Conservation (phyloP, 2,113 vertebrate species). For the Vireo altiloquus region DNA sequence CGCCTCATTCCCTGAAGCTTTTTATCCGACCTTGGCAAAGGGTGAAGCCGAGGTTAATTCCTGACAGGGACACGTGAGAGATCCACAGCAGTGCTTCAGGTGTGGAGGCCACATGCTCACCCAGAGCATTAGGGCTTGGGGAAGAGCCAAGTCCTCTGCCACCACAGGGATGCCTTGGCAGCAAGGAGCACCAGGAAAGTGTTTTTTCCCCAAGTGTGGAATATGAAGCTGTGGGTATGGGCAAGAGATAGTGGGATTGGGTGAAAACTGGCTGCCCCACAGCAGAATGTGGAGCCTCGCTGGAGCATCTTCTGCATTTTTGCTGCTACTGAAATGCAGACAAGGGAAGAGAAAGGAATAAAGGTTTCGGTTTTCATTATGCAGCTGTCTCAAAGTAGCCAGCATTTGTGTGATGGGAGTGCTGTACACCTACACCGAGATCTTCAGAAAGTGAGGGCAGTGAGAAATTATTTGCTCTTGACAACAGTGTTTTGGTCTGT, state of each 20-base stretch:
- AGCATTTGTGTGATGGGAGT: not conserved
- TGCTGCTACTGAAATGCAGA: not conserved
- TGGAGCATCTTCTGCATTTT: not conserved
- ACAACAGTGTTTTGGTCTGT: not conserved
- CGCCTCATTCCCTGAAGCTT: not conserved
- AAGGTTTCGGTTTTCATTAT: not conserved
- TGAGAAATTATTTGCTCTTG: not conserved
- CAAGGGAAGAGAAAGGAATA: not conserved
- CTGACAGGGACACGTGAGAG: not conserved
- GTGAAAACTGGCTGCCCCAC: not conserved
- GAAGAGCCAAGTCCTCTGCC: not conserved
- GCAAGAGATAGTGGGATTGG: not conserved
- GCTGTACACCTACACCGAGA: not conserved
- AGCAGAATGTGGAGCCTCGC: fast-evolving
- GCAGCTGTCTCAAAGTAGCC: not conserved
- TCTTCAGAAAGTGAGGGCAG: not conserved
- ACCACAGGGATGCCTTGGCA: not conserved
- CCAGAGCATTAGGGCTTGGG: not conserved
- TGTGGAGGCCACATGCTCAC: fast-evolving
- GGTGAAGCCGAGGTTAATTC: not conserved
- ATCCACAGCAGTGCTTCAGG: not conserved
- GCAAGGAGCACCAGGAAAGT: not conserved
- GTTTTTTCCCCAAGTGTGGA: not conserved
- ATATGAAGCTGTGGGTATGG: not conserved
- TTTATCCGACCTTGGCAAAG: not conserved